Percentiles rank a stretch among this genome's conserved stretches.
These are phyloP conservation scores for Gryllus longicercus DNA, from an alignment of 2,888 invertebrate species.

Conservation along the genomic window DNA sequence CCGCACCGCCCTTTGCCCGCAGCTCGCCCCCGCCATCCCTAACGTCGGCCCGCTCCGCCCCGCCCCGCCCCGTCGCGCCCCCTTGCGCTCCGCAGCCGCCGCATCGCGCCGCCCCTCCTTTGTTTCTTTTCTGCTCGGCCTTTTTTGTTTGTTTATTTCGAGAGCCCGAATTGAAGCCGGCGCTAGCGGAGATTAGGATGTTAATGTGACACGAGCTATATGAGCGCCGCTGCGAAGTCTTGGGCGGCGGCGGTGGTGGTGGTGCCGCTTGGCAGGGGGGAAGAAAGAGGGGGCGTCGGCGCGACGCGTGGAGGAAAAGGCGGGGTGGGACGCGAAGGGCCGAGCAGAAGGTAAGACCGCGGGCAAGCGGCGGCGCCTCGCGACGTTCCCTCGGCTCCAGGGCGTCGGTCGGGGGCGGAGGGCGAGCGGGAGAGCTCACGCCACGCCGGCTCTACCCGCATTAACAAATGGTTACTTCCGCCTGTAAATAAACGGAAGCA, in stretches of 20 bases:
- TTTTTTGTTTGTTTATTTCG: conserved; percentile 17
- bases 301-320: neutral
- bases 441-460: conserved; percentile 17
- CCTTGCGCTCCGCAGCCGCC: neutral
- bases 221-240: conserved; percentile 6
- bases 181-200: neutral
- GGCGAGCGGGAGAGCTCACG: neutral
- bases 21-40: no score
- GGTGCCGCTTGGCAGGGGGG: neutral
- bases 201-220: conserved; percentile 25
- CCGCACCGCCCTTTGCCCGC: neutral
- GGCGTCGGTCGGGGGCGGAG: neutral
- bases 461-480: conserved; percentile 17
- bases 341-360: no score
- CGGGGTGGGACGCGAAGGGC: no score
- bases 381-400: neutral
- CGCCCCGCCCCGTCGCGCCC: no score
- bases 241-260: neutral
- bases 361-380: no score
- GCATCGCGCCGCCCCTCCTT: neutral
- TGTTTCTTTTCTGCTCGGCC: neutral
- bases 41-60: no score
- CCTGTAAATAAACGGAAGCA: conserved; percentile 9
- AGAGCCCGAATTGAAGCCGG: conserved; percentile 12
- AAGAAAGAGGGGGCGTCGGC: neutral